Conservation (phyloP, 2,888 invertebrate genomes). For the Cerceris rybyensis region DNA sequence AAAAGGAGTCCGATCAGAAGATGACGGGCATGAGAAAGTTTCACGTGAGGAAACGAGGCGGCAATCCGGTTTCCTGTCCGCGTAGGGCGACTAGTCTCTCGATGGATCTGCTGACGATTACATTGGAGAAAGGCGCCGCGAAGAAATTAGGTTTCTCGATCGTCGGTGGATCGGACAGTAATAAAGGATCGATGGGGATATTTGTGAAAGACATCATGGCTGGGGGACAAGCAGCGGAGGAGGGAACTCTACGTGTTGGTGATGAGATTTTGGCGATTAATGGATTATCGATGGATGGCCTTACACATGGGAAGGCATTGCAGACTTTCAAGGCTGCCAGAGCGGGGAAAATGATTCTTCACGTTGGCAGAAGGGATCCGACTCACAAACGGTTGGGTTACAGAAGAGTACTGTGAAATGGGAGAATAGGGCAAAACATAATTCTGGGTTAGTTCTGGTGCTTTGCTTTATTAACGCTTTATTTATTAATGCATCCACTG, state of each 20-base stretch:
- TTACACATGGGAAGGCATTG: conserved; percentile 85
- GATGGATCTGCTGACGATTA: conserved; percentile 77
- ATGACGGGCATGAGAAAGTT: conserved; percentile 83
- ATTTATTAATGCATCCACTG: background rate
- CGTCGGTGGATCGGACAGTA: conserved; percentile 86
- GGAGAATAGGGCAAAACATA: conserved; percentile 51
- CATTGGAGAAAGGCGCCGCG: conserved; percentile 84
- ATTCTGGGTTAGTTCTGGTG: conserved; percentile 69
- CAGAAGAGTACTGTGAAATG: conserved; percentile 26
- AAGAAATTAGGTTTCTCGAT: conserved; percentile 87
- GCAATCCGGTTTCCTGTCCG: conserved; percentile 53
- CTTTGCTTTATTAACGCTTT: conserved; percentile 69
- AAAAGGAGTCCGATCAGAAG: conserved; percentile 56
- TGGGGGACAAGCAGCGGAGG: conserved; percentile 85
- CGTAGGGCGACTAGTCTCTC: conserved; percentile 73
- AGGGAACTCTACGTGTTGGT: conserved; percentile 84
- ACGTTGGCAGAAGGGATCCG: conserved; percentile 82
- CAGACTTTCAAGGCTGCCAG: conserved; percentile 85
- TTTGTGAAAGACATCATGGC: conserved; percentile 85
- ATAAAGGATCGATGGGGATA: conserved; percentile 85
- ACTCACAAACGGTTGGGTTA: conserved; percentile 75
- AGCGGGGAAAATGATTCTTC: conserved; percentile 84
- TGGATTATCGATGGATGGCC: conserved; percentile 83
- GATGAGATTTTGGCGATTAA: conserved; percentile 86
- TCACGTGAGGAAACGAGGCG: conserved; percentile 73